phyloP scores from a whole-genome alignment of 2,797 vertebrate genomes.

The Rhabdomys pumilio region DNA sequence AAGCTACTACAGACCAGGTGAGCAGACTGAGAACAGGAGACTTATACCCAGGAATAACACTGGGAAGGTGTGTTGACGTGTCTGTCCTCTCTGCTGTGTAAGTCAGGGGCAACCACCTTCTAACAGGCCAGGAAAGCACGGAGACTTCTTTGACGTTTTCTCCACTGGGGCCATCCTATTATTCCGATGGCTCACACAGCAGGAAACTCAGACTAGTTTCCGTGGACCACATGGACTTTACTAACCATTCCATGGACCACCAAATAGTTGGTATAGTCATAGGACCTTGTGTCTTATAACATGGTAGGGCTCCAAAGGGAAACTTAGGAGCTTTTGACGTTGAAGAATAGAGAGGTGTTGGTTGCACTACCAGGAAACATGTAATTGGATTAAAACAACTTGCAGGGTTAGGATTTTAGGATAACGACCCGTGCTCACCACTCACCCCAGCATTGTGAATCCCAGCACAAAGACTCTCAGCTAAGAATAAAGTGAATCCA shows the following conservation, averaged over 20 bases:
- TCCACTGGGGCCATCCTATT: not conserved
- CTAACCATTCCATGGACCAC: not conserved
- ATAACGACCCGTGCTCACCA: not conserved
- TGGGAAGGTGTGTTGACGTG: not conserved
- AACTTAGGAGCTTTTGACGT: not conserved
- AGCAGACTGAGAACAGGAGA: not conserved
- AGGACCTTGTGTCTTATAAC: not conserved
- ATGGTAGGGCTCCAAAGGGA: not conserved
- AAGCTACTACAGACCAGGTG: not conserved
- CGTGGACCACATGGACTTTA: not conserved
- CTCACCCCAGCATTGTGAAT: not conserved
- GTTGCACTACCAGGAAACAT: not conserved
- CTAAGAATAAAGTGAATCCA: conserved; percentile 34
- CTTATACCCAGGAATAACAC: not conserved
- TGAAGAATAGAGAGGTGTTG: not conserved
- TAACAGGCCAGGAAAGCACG: not conserved
- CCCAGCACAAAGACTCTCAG: not conserved
- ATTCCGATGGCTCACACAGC: not conserved
- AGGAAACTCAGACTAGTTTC: not conserved
- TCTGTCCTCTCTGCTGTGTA: not conserved
- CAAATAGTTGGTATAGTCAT: not conserved
- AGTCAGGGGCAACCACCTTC: not conserved
- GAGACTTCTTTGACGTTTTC: not conserved
- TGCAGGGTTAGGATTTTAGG: not conserved
- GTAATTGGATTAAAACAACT: not conserved